phyloP scores from a whole-genome alignment of 2,113 vertebrate species.

The Oostethus manadensis region DNA sequence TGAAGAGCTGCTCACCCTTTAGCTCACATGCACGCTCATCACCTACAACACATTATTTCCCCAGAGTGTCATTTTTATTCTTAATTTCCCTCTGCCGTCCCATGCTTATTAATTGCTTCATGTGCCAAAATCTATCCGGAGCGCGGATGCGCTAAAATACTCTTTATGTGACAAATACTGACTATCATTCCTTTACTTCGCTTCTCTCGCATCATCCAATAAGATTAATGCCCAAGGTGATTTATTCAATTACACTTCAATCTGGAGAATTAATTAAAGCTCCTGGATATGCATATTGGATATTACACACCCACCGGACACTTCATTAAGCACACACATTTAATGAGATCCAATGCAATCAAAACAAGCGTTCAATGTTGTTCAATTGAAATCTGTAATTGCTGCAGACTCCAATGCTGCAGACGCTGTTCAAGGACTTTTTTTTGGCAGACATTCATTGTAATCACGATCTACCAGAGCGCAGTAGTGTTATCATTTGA shows the following conservation, averaged over 20 bases:
- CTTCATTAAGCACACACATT: background rate
- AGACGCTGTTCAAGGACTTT: too few species aligned
- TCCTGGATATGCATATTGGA: background rate
- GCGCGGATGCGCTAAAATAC: too few species aligned
- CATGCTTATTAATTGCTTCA: background rate
- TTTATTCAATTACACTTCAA: background rate
- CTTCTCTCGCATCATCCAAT: too few species aligned
- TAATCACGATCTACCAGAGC: too few species aligned
- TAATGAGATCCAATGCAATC: background rate
- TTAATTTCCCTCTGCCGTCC: background rate
- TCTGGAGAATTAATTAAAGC: conserved; percentile 6
- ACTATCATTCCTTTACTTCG: too few species aligned
- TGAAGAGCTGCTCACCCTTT: background rate
- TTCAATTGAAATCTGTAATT: too few species aligned
- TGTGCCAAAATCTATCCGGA: background rate
- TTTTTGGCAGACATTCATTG: too few species aligned
- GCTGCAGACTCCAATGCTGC: too few species aligned
- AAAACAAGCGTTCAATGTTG: background rate
- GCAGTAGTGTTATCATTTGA: too few species aligned
- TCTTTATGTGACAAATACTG: too few species aligned
- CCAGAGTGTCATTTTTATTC: background rate
- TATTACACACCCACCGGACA: background rate
- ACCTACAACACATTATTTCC: background rate
- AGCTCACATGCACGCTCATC: conserved; percentile 1
- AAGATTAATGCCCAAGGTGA: background rate